phyloP scores from a whole-genome alignment of 2,797 vertebrate genomes.

The Masticophis lateralis region DNA sequence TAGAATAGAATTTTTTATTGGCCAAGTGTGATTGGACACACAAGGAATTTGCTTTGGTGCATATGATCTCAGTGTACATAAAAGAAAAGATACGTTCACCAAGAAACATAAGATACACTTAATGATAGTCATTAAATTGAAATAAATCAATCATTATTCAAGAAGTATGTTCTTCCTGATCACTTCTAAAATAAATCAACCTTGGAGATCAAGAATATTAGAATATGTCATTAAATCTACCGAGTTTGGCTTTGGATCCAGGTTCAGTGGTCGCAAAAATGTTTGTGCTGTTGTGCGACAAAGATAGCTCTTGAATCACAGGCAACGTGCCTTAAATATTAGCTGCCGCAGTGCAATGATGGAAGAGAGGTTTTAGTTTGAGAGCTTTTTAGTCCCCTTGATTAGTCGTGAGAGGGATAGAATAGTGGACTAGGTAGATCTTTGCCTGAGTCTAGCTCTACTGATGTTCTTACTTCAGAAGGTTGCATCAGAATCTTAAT shows the following conservation, averaged over 20 bases:
- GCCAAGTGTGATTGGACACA: too few relatives aligned
- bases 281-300: background rate
- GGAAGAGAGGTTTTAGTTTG: background rate
- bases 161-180: background rate
- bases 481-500: background rate
- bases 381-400: background rate
- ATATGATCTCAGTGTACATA: too few relatives aligned
- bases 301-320: background rate
- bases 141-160: background rate
- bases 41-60: too few relatives aligned
- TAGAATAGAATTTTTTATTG: too few relatives aligned
- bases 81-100: too few relatives aligned
- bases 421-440: background rate
- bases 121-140: background rate
- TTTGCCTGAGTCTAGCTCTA: background rate
- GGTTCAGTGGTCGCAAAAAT: background rate
- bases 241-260: background rate
- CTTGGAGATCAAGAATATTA: background rate
- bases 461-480: background rate
- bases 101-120: too few relatives aligned
- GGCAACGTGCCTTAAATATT: background rate
- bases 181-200: background rate
- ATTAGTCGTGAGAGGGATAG: background rate
- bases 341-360: background rate
- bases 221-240: background rate